These are phyloP conservation scores for Megaceryle alcyon DNA, from an alignment of 2,797 vertebrate species.

Conservation along the genomic window DNA sequence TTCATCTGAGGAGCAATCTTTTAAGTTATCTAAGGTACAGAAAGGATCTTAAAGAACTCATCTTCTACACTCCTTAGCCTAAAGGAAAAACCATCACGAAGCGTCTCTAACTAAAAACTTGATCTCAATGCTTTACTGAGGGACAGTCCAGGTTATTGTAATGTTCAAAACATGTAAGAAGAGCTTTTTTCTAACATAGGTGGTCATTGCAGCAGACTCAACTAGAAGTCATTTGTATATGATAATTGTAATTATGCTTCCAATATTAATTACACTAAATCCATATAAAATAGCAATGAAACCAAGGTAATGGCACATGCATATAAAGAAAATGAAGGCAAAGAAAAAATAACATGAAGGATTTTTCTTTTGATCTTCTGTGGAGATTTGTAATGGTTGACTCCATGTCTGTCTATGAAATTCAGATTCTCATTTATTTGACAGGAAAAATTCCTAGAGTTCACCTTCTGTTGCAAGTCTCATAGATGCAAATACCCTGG, in stretches of 20 bases:
- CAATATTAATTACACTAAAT: not conserved
- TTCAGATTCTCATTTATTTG: not conserved
- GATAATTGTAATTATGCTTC: not conserved
- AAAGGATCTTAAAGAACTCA: not conserved
- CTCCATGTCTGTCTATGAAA: not conserved
- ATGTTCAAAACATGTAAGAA: not conserved
- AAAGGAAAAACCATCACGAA: not conserved
- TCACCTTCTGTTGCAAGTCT: not conserved
- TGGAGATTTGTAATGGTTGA: not conserved
- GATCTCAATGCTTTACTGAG: not conserved
- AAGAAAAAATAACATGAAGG: not conserved
- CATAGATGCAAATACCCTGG: not conserved
- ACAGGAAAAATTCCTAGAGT: not conserved
- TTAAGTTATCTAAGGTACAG: not conserved
- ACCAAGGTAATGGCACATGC: not conserved
- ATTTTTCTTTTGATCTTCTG: not conserved
- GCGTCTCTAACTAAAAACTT: not conserved
- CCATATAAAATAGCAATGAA: not conserved
- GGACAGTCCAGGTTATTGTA: not conserved
- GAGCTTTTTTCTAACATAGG: rapidly evolving
- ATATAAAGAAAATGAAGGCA: not conserved
- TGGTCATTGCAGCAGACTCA: not conserved
- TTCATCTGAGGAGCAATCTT: not conserved
- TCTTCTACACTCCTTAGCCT: not conserved
- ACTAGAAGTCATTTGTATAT: not conserved